A percentile compares a stretch with the other conserved stretches of the same genome.
These are phyloP conservation scores for Chelmon rostratus DNA, from an alignment of 2,797 vertebrate genomes.

Conservation along the genomic window DNA sequence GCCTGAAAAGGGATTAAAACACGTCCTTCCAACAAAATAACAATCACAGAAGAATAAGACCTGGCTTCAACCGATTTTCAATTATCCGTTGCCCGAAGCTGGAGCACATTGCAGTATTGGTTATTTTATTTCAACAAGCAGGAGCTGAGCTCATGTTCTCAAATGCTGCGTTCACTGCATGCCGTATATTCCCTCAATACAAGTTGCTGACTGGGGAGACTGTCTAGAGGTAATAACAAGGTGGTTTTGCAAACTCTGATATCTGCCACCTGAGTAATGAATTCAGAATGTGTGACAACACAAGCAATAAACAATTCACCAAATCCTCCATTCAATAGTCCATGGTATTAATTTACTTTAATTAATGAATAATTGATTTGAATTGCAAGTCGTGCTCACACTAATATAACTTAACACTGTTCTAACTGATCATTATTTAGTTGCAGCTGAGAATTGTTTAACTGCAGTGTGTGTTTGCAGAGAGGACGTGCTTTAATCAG, in stretches of 20 bases:
- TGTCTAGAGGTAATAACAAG: slow-evolving; percentile 45
- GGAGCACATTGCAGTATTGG: slow-evolving; percentile 36
- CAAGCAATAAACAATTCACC: slow-evolving; percentile 40
- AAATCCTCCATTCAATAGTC: slow-evolving; percentile 51
- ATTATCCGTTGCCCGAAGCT: slow-evolving; percentile 60
- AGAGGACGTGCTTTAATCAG: not conserved
- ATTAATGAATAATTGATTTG: slow-evolving; percentile 62
- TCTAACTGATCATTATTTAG: slow-evolving; percentile 26
- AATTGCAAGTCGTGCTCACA: slow-evolving; percentile 38
- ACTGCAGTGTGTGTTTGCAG: not conserved
- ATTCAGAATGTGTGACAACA: slow-evolving; percentile 49
- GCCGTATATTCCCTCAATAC: slow-evolving; percentile 49
- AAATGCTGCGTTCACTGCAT: slow-evolving; percentile 40
- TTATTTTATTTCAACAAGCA: slow-evolving; percentile 60
- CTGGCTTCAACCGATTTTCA: slow-evolving; percentile 58
- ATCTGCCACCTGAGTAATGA: slow-evolving; percentile 56
- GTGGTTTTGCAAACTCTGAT: slow-evolving; percentile 38
- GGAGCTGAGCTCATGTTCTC: slow-evolving; percentile 15
- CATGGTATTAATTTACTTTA: slow-evolving; percentile 54
- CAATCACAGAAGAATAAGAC: slow-evolving; percentile 55
- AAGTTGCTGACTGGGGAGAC: slow-evolving; percentile 35
- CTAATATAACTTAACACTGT: slow-evolving; percentile 36
- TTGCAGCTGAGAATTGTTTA: slow-evolving; percentile 18
- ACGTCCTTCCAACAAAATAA: slow-evolving; percentile 56
- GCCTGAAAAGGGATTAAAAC: slow-evolving; percentile 46